Evolutionary conservation across 1,140 invertebrate species (phyloP), one percentile per base, ranked within the genome.

Genomic region (Armadillidium nasatum): DNA sequence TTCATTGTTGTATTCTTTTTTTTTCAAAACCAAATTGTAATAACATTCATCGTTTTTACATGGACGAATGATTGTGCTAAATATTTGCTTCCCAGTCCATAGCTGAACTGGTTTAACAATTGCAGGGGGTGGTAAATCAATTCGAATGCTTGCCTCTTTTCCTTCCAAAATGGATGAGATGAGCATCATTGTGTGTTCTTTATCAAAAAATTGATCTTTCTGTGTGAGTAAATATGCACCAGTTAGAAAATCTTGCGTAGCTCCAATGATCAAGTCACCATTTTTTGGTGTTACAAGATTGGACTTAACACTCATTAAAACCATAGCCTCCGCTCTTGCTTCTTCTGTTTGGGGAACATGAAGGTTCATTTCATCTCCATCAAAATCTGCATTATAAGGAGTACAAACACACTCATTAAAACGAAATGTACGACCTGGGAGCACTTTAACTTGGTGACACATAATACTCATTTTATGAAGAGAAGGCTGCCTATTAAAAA

Each of bases 291-390:
- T 99, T 10, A 99, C 93, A 76, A 99, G 87, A 88, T 99, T 99
- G 11, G 22, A 21, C 71, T 76, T 76, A 3, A 81, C 81, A 76
- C 93, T 93, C 96, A 99, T 98, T 0, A 99, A 87, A 70, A 93
- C 90, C 0, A 96, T 86, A 0, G 97, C 97, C 87, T 99, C 98
- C 0, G 97, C 96, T 83, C 94, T 90, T 3, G 97, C 96, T 88
- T 99, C 97, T 85, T 99, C 95, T 0, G 97, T 99, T 86, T 99
- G 97, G 6, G 96, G 96, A 74, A 99, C 86, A 87, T 99, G 97
- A 75, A 99, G 87, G 88, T 99, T 99, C 97, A 99, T 99, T 86
- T 99, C 98, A 85, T 99, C 98, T 9, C 98, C 98, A 84, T 99
- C 98, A 88, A 99, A 99, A 88, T 99, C 98, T 10, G 98, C 97